These are phyloP conservation scores for Polydrusus tereticollis DNA, from an alignment of 2,888 invertebrate genomes.

Conservation along the genomic window DNA sequence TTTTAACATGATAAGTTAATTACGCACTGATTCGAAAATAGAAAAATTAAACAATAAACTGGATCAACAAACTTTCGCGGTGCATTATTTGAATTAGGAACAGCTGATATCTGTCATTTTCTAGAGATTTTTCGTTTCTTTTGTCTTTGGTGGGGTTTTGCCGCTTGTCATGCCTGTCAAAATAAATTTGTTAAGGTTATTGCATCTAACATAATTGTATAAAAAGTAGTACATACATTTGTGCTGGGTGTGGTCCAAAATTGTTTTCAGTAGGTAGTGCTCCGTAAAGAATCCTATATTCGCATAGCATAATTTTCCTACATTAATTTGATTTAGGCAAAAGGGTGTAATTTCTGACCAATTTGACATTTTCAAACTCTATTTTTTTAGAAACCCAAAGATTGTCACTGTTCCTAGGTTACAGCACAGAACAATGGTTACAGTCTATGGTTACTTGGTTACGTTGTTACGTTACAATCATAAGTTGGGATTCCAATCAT, in stretches of 20 bases:
- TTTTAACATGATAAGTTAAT: neutral
- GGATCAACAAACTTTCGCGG: neutral
- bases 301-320: too few relatives aligned
- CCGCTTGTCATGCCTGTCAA: neutral
- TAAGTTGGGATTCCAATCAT: too few relatives aligned
- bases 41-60: neutral
- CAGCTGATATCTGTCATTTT: constrained; percentile 6
- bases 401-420: too few relatives aligned
- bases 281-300: too few relatives aligned
- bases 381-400: too few relatives aligned
- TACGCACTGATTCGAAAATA: neutral
- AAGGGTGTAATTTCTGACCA: too few relatives aligned
- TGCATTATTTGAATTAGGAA: neutral
- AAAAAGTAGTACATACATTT: neutral
- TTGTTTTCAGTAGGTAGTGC: neutral
- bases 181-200: neutral
- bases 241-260: too few relatives aligned
- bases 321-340: too few relatives aligned
- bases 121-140: neutral
- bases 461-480: too few relatives aligned
- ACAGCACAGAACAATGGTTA: too few relatives aligned
- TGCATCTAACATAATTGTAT: neutral
- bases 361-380: too few relatives aligned
- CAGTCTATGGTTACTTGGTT: too few relatives aligned
- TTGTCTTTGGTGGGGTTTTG: neutral